Percentiles rank a stretch among this genome's conserved stretches.
These are phyloP conservation scores for Ischnura elegans DNA, from an alignment of 2,888 invertebrate species.

Conservation along the genomic window DNA sequence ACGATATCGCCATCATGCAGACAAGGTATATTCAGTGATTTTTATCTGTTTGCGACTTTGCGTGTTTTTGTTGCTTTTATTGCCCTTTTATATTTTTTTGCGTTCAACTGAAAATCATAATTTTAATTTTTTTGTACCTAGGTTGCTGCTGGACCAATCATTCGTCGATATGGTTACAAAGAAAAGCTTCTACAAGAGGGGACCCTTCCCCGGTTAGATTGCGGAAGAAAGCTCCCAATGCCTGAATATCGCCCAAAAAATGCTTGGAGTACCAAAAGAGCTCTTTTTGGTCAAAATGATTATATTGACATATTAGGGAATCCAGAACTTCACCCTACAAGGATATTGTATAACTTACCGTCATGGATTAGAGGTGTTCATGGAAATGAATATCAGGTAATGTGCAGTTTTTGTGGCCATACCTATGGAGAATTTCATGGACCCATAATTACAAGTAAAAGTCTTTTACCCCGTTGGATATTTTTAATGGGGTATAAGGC, in stretches of 20 bases:
- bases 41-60: background rate
- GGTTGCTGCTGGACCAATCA: conserved; percentile 80
- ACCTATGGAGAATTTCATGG: no score
- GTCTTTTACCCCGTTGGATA: no score
- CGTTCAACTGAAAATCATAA: background rate
- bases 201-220: conserved; percentile 83
- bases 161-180: conserved; percentile 86
- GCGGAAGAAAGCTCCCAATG: conserved; percentile 81
- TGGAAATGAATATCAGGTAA: conserved; percentile 90
- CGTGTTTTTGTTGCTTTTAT: no score
- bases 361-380: conserved; percentile 93
- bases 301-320: conserved; percentile 97
- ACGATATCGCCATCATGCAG: conserved; percentile 44
- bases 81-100: background rate
- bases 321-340: conserved; percentile 89
- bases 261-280: conserved; percentile 87
- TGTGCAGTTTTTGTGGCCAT: background rate
- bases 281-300: conserved; percentile 96
- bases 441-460: no score
- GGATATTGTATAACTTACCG: conserved; percentile 91
- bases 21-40: conserved; percentile 6
- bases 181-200: conserved; percentile 85
- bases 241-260: conserved; percentile 86
- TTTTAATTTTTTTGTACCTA: background rate
- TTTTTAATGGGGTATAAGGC: no score